These are phyloP conservation scores for Mobula hypostoma DNA, from an alignment of 2,113 vertebrate genomes.

Conservation along the genomic window DNA sequence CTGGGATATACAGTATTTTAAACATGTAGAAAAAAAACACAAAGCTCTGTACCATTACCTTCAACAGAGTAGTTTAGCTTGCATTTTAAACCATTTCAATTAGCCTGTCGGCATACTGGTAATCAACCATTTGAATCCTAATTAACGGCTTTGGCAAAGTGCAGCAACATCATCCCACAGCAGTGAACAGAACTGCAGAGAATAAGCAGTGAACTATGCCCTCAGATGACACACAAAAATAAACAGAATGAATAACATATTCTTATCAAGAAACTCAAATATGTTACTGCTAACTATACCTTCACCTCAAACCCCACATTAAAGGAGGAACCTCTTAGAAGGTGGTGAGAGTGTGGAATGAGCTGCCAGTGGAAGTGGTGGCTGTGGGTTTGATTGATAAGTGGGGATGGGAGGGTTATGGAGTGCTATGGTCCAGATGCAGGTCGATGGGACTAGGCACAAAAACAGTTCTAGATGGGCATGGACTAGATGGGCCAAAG, in stretches of 20 bases:
- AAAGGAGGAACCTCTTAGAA: too few species aligned
- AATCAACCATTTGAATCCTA: constrained; percentile 52
- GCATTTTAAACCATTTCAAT: constrained; percentile 49
- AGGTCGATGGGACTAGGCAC: too few species aligned
- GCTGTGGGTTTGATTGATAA: too few species aligned
- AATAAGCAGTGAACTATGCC: constrained; percentile 47
- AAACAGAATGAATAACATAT: constrained; percentile 60
- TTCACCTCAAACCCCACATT: constrained; percentile 49
- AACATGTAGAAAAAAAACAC: neutral
- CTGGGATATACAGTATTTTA: neutral
- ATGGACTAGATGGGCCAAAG: too few species aligned
- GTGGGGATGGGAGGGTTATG: too few species aligned
- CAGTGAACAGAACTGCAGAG: constrained; percentile 48
- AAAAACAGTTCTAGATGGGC: too few species aligned
- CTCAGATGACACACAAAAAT: constrained; percentile 55
- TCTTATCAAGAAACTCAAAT: constrained; percentile 59
- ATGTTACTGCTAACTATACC: constrained; percentile 56
- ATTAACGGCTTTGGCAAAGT: constrained; percentile 47
- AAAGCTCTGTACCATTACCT: neutral
- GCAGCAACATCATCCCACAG: constrained; percentile 51
- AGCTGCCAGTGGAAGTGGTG: too few species aligned
- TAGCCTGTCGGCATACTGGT: constrained; percentile 43
- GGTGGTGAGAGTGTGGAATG: too few species aligned
- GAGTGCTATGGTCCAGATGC: too few species aligned
- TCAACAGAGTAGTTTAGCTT: constrained; percentile 36